These are phyloP conservation scores for Drosophila paranaensis DNA, from an alignment of 2,888 invertebrate genomes.

Conservation along the genomic window DNA sequence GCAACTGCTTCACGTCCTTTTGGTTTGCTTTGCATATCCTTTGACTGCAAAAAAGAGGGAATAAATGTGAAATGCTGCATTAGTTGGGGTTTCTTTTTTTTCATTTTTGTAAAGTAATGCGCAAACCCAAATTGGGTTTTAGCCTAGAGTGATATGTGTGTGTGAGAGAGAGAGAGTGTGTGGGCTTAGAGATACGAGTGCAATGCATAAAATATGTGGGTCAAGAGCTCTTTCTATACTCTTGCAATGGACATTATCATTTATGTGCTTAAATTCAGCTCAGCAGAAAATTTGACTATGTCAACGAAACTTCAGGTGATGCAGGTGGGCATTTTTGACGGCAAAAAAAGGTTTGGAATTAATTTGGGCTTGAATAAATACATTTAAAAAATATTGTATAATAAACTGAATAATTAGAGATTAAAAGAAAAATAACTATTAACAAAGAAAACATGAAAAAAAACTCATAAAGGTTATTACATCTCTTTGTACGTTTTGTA, in stretches of 20 bases:
- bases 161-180: neutral
- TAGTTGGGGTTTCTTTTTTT: constrained; percentile 22
- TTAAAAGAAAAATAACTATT: neutral
- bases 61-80: constrained; percentile 41
- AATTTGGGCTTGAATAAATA: neutral
- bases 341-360: neutral
- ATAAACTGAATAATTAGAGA: neutral
- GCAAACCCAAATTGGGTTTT: constrained; percentile 49
- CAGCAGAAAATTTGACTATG: neutral
- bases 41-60: constrained; percentile 42
- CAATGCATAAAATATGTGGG: constrained; percentile 14
- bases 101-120: constrained; percentile 32
- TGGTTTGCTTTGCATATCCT: constrained; percentile 39
- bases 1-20: constrained; percentile 23
- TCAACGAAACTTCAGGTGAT: neutral
- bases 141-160: constrained; percentile 36
- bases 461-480: too few species aligned
- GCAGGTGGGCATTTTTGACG: too few species aligned
- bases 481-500: neutral
- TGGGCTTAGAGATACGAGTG: constrained; percentile 24
- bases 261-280: neutral
- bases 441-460: too few species aligned
- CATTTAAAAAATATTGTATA: neutral
- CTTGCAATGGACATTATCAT: neutral
- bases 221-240: constrained; percentile 4